Evolutionary conservation across 2,888 invertebrate genomes (phyloP).

Genomic region (Listrodromus nycthemerus): DNA sequence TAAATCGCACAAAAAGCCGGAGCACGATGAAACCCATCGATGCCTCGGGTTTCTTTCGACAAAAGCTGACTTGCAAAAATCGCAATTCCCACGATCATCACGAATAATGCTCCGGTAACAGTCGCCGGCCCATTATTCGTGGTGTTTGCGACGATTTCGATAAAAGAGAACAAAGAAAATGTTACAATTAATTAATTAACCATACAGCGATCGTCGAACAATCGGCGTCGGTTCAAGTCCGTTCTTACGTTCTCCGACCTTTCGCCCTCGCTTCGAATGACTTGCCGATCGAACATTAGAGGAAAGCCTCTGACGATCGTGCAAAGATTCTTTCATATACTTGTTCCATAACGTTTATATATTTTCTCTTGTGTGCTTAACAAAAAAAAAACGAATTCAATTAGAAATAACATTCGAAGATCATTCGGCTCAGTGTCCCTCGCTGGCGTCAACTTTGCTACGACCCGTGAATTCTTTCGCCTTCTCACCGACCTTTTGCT

Average conservation of each 20-base stretch:
- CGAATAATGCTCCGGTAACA: no score
- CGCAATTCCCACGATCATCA: not conserved
- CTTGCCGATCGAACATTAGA: not conserved
- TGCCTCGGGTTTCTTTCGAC: not conserved
- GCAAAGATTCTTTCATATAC: not conserved
- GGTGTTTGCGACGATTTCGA: not conserved
- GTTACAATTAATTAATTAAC: constrained; percentile 26
- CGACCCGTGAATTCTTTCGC: constrained; percentile 65
- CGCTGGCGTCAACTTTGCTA: constrained; percentile 47
- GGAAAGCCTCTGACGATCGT: not conserved
- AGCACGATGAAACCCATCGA: not conserved
- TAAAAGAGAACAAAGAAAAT: not conserved
- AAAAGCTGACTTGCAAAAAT: constrained; percentile 30
- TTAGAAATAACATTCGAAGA: constrained; percentile 6
- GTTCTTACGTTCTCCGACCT: constrained; percentile 18
- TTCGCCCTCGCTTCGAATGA: constrained; percentile 10
- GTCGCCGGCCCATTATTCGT: not conserved
- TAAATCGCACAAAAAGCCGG: not conserved
- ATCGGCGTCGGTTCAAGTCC: constrained; percentile 5
- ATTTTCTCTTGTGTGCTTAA: constrained; percentile 37
- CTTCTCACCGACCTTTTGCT: constrained; percentile 62
- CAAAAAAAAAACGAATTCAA: constrained; percentile 5
- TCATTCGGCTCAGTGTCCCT: constrained; percentile 18
- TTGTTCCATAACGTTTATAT: constrained; percentile 4
- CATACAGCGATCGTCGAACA: constrained; percentile 27